These are phyloP conservation scores for Limnephilus auricula DNA, from an alignment of 2,888 invertebrate genomes.

Conservation along the genomic window DNA sequence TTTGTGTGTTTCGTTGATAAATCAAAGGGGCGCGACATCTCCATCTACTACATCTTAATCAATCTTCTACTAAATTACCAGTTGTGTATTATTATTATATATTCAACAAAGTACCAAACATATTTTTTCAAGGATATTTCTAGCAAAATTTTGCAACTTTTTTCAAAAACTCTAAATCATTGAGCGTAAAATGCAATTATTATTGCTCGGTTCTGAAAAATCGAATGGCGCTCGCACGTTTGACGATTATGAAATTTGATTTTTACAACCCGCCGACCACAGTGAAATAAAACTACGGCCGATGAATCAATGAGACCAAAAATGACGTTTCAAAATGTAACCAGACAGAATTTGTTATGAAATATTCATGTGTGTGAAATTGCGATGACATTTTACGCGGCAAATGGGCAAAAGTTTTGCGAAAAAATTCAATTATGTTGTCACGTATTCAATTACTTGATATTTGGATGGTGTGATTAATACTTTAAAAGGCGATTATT, in stretches of 20 bases:
- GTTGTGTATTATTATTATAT: neutral
- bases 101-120: no score
- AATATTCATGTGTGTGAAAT: constrained; percentile 61
- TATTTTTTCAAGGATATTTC: no score
- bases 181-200: neutral
- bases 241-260: constrained; percentile 51
- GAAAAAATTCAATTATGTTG: neutral
- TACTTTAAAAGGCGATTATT: neutral
- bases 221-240: neutral
- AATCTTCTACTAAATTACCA: neutral
- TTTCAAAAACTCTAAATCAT: no score
- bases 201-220: constrained; percentile 5
- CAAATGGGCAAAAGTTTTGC: neutral
- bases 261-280: constrained; percentile 22
- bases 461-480: neutral
- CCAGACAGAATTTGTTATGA: constrained; percentile 62
- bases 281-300: constrained; percentile 57
- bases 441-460: neutral
- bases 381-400: neutral
- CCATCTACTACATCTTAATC: neutral
- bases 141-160: no score
- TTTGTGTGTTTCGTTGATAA: no score
- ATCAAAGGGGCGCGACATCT: neutral
- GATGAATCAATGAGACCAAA: constrained; percentile 59
- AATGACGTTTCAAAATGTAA: constrained; percentile 61